Conservation (phyloP, 1,140 invertebrate species). For the Aphaenogaster floridana region DNA sequence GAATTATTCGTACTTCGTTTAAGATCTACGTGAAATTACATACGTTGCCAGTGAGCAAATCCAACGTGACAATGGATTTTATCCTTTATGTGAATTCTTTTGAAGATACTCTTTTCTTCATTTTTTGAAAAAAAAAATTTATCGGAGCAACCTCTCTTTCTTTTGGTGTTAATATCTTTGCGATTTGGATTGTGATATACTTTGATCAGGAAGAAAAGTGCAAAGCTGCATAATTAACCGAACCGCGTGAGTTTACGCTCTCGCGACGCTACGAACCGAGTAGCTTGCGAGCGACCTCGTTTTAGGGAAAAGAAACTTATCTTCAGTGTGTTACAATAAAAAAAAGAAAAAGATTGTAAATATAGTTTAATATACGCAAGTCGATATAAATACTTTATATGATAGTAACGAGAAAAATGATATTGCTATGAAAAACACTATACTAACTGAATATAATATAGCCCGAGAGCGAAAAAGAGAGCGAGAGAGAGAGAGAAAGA, state of each 20-base stretch:
- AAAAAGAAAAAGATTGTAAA: conserved; percentile 83
- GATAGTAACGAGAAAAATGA: conserved; percentile 81
- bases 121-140: conserved; percentile 55
- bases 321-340: conserved; percentile 79
- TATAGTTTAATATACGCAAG: conserved; percentile 86
- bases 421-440: conserved; percentile 82
- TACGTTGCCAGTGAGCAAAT: conserved; percentile 8
- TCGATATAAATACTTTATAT: conserved; percentile 86
- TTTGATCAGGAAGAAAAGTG: conserved; percentile 72
- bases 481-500: not conserved
- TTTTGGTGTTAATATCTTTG: conserved; percentile 81
- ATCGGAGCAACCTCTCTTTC: conserved; percentile 74
- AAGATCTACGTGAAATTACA: conserved; percentile 48
- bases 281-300: conserved; percentile 68
- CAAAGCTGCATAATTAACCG: conserved; percentile 68
- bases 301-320: conserved; percentile 71
- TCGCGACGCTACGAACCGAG: conserved; percentile 66
- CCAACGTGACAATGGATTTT: conserved; percentile 69
- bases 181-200: conserved; percentile 83
- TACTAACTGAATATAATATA: conserved; percentile 80
- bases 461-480: conserved; percentile 63
- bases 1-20: conserved; percentile 67
- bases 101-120: conserved; percentile 28
- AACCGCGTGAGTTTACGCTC: conserved; percentile 65
- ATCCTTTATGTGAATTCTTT: conserved; percentile 71